Percentiles rank a stretch among this genome's conserved stretches.
Conservation (phyloP, 2,888 invertebrate genomes). For the Kryphioiulus occultus region DNA sequence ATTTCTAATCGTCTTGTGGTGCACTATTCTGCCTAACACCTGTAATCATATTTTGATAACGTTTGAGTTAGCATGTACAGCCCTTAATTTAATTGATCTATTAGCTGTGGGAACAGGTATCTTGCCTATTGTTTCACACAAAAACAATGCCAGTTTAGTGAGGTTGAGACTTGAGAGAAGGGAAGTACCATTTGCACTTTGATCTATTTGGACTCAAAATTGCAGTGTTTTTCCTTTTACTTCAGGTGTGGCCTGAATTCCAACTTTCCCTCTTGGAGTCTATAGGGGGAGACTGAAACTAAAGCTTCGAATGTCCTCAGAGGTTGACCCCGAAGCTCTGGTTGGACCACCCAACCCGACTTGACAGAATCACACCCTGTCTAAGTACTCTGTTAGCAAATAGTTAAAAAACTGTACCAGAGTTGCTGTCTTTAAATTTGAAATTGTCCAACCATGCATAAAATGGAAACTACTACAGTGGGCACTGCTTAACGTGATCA, state of each 20-base stretch:
- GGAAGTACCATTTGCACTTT: not conserved
- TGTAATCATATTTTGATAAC: not conserved
- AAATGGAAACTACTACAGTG: no score
- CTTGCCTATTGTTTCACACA: not conserved
- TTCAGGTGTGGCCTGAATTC: constrained; percentile 36
- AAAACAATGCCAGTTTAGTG: not conserved
- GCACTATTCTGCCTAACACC: not conserved
- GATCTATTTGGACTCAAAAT: not conserved
- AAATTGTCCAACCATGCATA: not conserved
- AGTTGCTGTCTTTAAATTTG: not conserved
- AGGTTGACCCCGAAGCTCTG: not conserved
- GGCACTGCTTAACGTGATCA: no score
- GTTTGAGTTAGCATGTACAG: not conserved
- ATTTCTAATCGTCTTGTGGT: not conserved
- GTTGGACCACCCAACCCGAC: constrained; percentile 20
- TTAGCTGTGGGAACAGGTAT: not conserved
- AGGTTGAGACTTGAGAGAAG: not conserved
- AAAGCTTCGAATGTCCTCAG: not conserved
- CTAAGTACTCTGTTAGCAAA: not conserved
- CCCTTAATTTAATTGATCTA: not conserved
- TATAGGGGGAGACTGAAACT: not conserved
- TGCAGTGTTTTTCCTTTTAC: not conserved
- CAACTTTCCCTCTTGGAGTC: not conserved
- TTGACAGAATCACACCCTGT: not conserved
- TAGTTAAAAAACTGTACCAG: not conserved